Base-by-base conservation (phyloP, 2,888 invertebrate genomes). In the Trachelus troglodyta region DNA sequence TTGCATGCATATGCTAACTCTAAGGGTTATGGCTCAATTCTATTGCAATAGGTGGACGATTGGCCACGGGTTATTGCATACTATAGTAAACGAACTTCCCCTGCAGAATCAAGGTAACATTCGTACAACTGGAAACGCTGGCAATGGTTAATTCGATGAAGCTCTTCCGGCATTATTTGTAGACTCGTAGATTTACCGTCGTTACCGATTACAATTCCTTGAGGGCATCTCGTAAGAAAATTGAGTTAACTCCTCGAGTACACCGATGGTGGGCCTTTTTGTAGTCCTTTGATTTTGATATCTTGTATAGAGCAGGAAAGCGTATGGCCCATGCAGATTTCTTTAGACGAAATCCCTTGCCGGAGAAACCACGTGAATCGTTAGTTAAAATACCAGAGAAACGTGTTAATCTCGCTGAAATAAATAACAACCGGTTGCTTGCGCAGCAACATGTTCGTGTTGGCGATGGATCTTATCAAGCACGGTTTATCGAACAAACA, bases 151-250 rank as follows among this genome's bases (percentile, higher is more conserved):
- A n/a, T n/a, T n/a, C n/a, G n/a, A n/a, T n/a, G n/a, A 74, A 77
- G 75, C 78, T 75, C 74, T 79, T 77, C 56, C 76, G 56, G 9
- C 40, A 77, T 11, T 89, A 87, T 71, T 68, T 87, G 1, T 82
- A 83, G n/a, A 83, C 83, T 11, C 76, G 79, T n/a, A 75, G 69
- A 6, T 87, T 88, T 74, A 81, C 77, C 11, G 80, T 87, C 74
- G 34, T 87, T 3, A 89, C 89, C 11, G 89, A 90, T 76, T 87
- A 85, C 75, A 83, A 85, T 73, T 83, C 82, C 11, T 77, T 86
- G n/a, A 83, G 82, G 73, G 79, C 82, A 0, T 83, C 86, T 1
- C 81, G 82, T 37, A 79, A 76, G 0, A 86, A 87, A 76, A 82
- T 68, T 2, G 83, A 88, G n/a, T 71, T 88, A 11, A 84, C 82